These are phyloP conservation scores for Psammodynastes pulverulentus DNA, from an alignment of 2,113 vertebrate genomes.

Conservation along the genomic window DNA sequence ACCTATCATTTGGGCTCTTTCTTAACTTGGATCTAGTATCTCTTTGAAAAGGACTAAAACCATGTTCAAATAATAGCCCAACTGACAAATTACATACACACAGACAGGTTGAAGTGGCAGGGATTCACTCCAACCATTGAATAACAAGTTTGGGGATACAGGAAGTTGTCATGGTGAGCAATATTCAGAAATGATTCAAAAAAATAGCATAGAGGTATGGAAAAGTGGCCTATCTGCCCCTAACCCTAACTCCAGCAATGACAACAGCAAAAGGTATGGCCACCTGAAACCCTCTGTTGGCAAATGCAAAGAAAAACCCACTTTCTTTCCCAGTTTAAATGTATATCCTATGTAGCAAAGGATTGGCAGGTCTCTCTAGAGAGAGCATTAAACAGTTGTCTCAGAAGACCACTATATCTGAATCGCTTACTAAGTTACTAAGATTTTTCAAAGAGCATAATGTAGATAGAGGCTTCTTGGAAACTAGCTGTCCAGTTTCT, in stretches of 20 bases:
- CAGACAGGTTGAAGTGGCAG: not conserved
- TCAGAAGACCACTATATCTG: not conserved
- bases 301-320: not conserved
- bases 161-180: not conserved
- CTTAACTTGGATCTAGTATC: not conserved
- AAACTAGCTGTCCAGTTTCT: too few species aligned
- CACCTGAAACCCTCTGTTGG: not conserved
- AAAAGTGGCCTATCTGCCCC: not conserved
- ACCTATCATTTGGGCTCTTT: not conserved
- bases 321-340: not conserved
- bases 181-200: not conserved
- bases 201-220: not conserved
- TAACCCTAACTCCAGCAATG: not conserved
- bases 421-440: not conserved
- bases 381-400: not conserved
- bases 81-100: not conserved
- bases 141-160: not conserved
- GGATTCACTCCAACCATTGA: not conserved
- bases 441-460: too few species aligned
- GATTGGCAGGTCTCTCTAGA: not conserved
- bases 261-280: not conserved
- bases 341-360: not conserved
- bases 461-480: too few species aligned
- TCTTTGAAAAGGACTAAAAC: not conserved
- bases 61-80: not conserved